Percentiles rank a stretch among this genome's conserved stretches.
These are phyloP conservation scores for Panagrolaimus sp. DNA, from an alignment of 1,140 invertebrate genomes.

Conservation along the genomic window DNA sequence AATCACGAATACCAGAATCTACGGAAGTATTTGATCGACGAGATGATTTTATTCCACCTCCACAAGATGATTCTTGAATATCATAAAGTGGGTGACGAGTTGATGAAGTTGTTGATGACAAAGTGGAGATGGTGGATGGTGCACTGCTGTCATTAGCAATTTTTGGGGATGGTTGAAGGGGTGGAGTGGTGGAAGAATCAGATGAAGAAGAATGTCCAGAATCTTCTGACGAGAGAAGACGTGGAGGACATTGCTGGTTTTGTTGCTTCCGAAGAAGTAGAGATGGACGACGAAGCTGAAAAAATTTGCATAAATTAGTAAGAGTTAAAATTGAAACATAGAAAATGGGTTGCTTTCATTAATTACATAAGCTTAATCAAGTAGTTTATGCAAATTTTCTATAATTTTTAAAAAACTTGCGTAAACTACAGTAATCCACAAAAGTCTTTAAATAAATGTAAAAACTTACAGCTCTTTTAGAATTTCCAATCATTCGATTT, in stretches of 20 bases:
- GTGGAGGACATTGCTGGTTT: neutral
- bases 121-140: neutral
- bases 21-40: constrained; percentile 11
- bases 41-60: neutral
- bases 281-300: constrained; percentile 24
- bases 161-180: constrained; percentile 10
- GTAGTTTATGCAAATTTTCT: too few species aligned
- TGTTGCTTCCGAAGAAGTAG: constrained; percentile 11
- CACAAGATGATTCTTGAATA: neutral
- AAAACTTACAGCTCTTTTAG: constrained; percentile 14
- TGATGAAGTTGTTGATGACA: too few species aligned
- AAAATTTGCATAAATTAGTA: constrained; percentile 12
- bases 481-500: constrained; percentile 27
- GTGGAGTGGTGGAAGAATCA: neutral
- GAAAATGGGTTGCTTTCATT: too few species aligned
- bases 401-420: too few species aligned
- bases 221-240: neutral
- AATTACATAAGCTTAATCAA: too few species aligned
- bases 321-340: too few species aligned
- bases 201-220: neutral
- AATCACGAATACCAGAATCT: constrained; percentile 24
- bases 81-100: neutral
- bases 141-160: neutral
- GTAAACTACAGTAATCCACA: too few species aligned
- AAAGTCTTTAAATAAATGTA: neutral